Evolutionary conservation across 2,797 vertebrate genomes (phyloP).

Genomic region (Synaphobranchus kaupii): DNA sequence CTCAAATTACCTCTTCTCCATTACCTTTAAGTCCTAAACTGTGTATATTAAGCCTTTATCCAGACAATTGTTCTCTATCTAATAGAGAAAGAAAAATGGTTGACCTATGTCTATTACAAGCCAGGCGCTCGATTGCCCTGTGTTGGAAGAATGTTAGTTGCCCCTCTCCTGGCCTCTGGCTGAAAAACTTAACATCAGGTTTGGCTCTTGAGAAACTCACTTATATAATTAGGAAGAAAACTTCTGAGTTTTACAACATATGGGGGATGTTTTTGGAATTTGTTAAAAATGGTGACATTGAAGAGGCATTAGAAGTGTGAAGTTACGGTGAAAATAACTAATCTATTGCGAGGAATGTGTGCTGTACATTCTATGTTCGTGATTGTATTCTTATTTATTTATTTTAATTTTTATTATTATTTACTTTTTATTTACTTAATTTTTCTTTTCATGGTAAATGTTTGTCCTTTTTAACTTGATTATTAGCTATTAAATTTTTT

Average conservation of each 20-base stretch:
- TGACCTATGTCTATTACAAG: no score
- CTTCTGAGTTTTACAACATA: constrained; percentile 14
- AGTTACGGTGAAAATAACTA: no score
- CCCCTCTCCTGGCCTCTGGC: constrained; percentile 14
- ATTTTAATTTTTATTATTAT: no score
- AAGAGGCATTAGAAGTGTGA: not conserved
- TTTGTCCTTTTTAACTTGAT: no score
- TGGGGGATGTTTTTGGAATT: constrained; percentile 24
- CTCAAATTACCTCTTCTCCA: constrained; percentile 18
- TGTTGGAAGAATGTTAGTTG: constrained; percentile 12
- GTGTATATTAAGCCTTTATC: constrained; percentile 23
- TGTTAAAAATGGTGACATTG: constrained; percentile 15
- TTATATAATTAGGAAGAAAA: not conserved
- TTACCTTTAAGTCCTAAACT: constrained; percentile 12
- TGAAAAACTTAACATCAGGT: constrained; percentile 24
- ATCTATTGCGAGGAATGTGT: no score
- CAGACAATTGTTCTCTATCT: not conserved
- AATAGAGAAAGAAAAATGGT: no score
- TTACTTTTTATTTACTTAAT: no score
- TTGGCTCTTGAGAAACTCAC: constrained; percentile 26
- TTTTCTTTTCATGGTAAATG: no score
- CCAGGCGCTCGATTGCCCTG: not conserved
- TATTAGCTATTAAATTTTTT: no score
- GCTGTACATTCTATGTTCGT: no score
- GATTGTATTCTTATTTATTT: no score